Percentiles rank a stretch among this genome's conserved stretches.
Evolutionary conservation across 1,140 invertebrate genomes (phyloP).

Genomic region (Chrysoperla carnea): DNA sequence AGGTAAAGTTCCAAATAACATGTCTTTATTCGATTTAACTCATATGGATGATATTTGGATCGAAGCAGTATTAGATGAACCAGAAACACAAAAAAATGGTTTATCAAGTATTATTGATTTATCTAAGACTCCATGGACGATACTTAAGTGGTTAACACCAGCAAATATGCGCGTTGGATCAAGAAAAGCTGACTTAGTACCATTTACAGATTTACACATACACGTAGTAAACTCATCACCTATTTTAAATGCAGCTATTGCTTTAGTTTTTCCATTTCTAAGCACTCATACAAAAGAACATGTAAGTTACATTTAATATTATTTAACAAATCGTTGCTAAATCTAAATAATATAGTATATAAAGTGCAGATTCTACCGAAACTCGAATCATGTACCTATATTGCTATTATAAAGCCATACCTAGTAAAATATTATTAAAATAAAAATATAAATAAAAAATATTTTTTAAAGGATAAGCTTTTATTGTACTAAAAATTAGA

Average conservation of each 20-base stretch:
- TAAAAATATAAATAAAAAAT: too few species aligned
- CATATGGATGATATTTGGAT: constrained; percentile 17
- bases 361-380: too few species aligned
- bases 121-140: constrained; percentile 14
- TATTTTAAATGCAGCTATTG: constrained; percentile 10
- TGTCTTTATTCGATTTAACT: constrained; percentile 6
- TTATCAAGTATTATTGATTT: constrained; percentile 21
- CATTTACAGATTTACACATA: constrained; percentile 13
- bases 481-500: too few species aligned
- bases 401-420: too few species aligned
- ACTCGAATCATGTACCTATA: too few species aligned
- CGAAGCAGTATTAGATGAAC: constrained; percentile 16
- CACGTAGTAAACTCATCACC: constrained; percentile 15
- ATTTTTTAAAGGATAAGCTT: too few species aligned
- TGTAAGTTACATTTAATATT: constrained; percentile 7
- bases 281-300: constrained; percentile 13
- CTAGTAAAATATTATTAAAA: too few species aligned
- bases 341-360: too few species aligned
- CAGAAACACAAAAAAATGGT: constrained; percentile 17
- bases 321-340: too few species aligned
- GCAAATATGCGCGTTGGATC: constrained; percentile 13
- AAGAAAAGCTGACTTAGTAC: constrained; percentile 14
- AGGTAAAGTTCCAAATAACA: background rate
- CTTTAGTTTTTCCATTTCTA: constrained; percentile 15
- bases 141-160: constrained; percentile 19